These are phyloP conservation scores for Notarius lentiginosus DNA, from an alignment of 2,113 vertebrate species.

Conservation along the genomic window DNA sequence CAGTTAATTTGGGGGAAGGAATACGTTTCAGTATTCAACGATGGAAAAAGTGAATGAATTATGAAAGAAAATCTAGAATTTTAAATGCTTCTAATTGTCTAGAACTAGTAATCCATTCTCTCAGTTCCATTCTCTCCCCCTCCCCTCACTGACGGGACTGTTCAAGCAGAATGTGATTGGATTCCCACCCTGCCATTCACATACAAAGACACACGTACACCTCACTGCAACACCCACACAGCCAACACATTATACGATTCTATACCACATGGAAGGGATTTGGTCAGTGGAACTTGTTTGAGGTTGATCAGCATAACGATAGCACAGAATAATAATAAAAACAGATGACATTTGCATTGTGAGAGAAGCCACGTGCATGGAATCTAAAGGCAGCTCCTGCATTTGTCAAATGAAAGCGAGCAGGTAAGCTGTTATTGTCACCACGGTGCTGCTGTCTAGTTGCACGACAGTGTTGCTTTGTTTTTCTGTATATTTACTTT, in stretches of 20 bases:
- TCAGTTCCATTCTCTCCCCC: not conserved
- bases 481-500: not conserved
- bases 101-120: conserved; percentile 11
- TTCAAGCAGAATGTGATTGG: conserved; percentile 60
- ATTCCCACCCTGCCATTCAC: conserved; percentile 54
- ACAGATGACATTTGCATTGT: not conserved
- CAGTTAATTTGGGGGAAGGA: too few relatives aligned
- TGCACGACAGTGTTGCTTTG: conserved; percentile 3
- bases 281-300: not conserved
- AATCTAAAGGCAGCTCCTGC: conserved; percentile 45
- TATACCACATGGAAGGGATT: not conserved
- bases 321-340: not conserved
- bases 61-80: not conserved
- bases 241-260: not conserved
- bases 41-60: not conserved
- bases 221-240: conserved; percentile 26
- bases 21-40: not conserved
- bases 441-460: conserved; percentile 16
- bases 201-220: conserved; percentile 48
- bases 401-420: conserved; percentile 60
- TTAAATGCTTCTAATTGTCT: not conserved
- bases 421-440: conserved; percentile 72
- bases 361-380: conserved; percentile 18
- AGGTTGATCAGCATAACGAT: not conserved
- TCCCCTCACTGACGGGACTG: conserved; percentile 50